A percentile compares a stretch with the other conserved stretches of the same genome.
Conservation (phyloP, 2,888 invertebrate genomes). For the Celastrina argiolus region DNA sequence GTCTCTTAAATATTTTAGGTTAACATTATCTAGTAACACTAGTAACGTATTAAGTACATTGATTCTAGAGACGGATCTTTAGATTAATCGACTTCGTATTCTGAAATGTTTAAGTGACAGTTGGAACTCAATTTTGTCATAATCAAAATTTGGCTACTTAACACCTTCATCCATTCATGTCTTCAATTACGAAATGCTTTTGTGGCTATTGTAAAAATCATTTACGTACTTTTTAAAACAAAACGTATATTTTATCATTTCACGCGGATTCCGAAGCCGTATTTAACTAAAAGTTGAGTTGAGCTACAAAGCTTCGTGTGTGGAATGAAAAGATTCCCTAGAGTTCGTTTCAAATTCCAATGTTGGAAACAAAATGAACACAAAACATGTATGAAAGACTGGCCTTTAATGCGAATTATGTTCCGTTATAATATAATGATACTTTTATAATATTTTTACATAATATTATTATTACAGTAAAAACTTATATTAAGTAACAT, state of each 20-base stretch:
- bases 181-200: no score
- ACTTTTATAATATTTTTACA: neutral
- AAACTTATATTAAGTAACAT: neutral
- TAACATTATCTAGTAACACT: no score
- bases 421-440: neutral
- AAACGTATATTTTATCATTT: neutral
- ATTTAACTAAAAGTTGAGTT: neutral
- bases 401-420: neutral
- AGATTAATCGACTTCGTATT: no score
- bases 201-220: no score
- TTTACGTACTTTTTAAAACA: neutral
- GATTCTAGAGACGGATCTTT: no score
- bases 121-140: no score
- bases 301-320: neutral
- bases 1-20: no score
- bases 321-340: slow-evolving; percentile 9
- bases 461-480: neutral
- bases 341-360: slow-evolving; percentile 10
- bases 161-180: no score
- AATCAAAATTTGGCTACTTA: no score
- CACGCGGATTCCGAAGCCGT: neutral
- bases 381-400: neutral
- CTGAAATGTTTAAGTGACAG: no score
- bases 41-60: no score
- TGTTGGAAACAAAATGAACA: neutral